Base-by-base conservation (phyloP, 2,888 invertebrate species). In the Drosophila austrosaltans region DNA sequence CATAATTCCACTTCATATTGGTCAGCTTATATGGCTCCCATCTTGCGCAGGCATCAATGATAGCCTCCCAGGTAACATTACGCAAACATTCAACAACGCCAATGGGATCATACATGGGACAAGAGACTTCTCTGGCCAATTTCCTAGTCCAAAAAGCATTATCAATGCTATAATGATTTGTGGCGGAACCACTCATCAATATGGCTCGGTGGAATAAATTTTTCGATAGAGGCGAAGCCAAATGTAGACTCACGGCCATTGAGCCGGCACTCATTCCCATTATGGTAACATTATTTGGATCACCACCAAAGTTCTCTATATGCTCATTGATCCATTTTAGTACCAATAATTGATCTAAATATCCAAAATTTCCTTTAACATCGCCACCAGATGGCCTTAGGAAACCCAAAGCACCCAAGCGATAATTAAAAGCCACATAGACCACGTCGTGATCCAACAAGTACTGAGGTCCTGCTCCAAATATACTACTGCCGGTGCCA, bases 161-260 rank as follows among this genome's bases (percentile, higher is more conserved):
- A 0, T 94, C 93, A 0, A 94, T 91, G 2, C 93, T 92, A 76
- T 91, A 93, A 32, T 94, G 93, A 42, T 93, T 93, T 0, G 93
- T 92, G 0, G 94, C 93, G 0, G 95, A 93, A 0, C 94, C 95
- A 77, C 95, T 95, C 94, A 95, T 94, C 0, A 94, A 93, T 12
- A 96, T 94, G 0, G 93, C 96, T 44, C 94, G 93, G 82, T 96
- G 95, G 91, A 96, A 96, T 0, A 96, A 82, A 90, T 94, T 94
- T 87, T 91, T 92, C 0, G 95, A 94, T 93, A 95, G 93, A 0
- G 95, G 94, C 0, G 95, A 95, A 1, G 93, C 93, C 91, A 95
- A 90, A 59, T 93, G 94, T 54, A 93, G 82, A 54, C 92, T 90
- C 2, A 93, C 93, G 3, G 93, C 93, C 79, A 91, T 91, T 1